Conservation (phyloP, 1,140 invertebrate species). For the Nilaparvata lugens region DNA sequence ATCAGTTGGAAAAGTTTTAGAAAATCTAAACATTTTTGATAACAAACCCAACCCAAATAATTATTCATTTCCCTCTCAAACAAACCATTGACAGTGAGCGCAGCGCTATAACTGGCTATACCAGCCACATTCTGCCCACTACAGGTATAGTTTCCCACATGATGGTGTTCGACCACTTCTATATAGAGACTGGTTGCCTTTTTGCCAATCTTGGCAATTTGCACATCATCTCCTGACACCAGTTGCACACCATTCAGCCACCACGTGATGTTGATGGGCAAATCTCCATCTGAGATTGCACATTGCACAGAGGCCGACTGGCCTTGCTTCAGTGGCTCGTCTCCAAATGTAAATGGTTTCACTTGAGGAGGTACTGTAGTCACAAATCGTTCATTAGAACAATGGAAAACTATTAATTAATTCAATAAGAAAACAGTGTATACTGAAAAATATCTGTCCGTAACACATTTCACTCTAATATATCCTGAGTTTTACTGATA, state of each 20-base stretch:
- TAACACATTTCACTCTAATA: not conserved
- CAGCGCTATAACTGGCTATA: slow-evolving; percentile 46
- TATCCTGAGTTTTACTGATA: too few species aligned
- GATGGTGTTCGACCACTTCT: slow-evolving; percentile 54
- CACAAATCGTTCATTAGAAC: too few species aligned
- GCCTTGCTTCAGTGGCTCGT: slow-evolving; percentile 43
- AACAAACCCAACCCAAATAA: not conserved
- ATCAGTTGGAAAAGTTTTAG: too few species aligned
- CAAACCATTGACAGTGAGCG: slow-evolving; percentile 58
- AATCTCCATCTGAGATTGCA: slow-evolving; percentile 57
- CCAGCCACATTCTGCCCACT: slow-evolving; percentile 63
- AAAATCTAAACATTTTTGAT: too few species aligned
- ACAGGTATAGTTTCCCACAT: slow-evolving; percentile 73
- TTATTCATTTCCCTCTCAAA: too few species aligned
- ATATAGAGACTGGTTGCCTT: slow-evolving; percentile 64
- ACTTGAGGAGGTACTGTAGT: slow-evolving; percentile 52
- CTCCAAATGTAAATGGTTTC: slow-evolving; percentile 55
- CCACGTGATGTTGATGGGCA: slow-evolving; percentile 58
- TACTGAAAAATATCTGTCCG: not conserved
- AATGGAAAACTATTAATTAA: slow-evolving; percentile 11
- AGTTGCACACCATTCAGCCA: slow-evolving; percentile 44
- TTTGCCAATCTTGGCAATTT: slow-evolving; percentile 40
- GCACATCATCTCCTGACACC: slow-evolving; percentile 8
- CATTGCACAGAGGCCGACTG: slow-evolving; percentile 52
- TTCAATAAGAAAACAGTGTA: slow-evolving; percentile 18